These are phyloP conservation scores for Drosophila takahashii DNA, from an alignment of 1,140 invertebrate genomes.

Conservation along the genomic window DNA sequence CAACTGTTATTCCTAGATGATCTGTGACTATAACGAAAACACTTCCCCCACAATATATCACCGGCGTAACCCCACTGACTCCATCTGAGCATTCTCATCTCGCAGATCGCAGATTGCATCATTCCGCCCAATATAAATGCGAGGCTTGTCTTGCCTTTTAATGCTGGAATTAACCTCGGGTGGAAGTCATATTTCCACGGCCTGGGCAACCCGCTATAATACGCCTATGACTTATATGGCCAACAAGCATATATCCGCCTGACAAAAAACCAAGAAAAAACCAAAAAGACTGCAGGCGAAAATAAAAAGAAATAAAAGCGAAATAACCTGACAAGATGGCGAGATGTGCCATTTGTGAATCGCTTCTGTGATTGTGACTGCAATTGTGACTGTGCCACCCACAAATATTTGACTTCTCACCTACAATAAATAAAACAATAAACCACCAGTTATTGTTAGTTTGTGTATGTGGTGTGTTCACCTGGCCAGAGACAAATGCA, in stretches of 20 bases:
- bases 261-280: conserved; percentile 37
- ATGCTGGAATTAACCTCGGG: conserved; percentile 77
- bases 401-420: conserved; percentile 82
- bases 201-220: conserved; percentile 47
- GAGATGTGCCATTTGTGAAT: conserved; percentile 79
- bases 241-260: conserved; percentile 62
- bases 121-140: conserved; percentile 58
- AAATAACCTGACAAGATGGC: conserved; percentile 59
- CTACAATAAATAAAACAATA: conserved; percentile 82
- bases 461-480: conserved; percentile 40
- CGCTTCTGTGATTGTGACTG: conserved; percentile 36
- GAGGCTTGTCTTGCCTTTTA: conserved; percentile 70
- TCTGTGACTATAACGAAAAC: conserved; percentile 34
- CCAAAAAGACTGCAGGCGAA: conserved; percentile 20
- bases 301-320: conserved; percentile 37
- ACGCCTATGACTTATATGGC: conserved; percentile 61
- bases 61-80: conserved; percentile 12
- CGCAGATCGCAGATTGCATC: conserved; percentile 50
- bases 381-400: conserved; percentile 57
- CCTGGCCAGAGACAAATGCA: conserved; percentile 73
- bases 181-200: conserved; percentile 43
- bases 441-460: conserved; percentile 49
- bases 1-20: conserved; percentile 15
- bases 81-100: conserved; percentile 49
- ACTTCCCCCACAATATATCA: conserved; percentile 39